These are phyloP conservation scores for Tribolium freemani DNA, from an alignment of 2,888 invertebrate species.

Conservation along the genomic window DNA sequence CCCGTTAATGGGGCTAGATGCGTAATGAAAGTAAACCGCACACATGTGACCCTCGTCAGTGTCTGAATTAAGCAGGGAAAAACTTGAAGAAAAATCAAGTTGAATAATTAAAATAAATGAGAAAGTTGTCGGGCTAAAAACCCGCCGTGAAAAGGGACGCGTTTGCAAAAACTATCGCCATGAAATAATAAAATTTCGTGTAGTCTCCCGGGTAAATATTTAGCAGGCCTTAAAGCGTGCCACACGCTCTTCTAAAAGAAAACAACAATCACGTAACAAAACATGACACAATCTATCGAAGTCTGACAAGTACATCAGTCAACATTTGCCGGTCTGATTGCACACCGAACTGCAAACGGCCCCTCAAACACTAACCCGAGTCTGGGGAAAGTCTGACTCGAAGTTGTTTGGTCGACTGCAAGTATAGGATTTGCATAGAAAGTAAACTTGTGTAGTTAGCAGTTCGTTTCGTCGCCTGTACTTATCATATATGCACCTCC, in stretches of 20 bases:
- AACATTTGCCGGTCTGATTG: slow-evolving; percentile 67
- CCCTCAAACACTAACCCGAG: neutral
- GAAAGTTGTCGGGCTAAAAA: slow-evolving; percentile 33
- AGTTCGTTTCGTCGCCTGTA: slow-evolving; percentile 34
- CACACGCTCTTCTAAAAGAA: slow-evolving; percentile 61
- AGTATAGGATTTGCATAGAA: slow-evolving; percentile 40
- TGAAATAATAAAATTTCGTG: slow-evolving; percentile 26
- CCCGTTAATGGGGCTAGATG: too few species aligned
- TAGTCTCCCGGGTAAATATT: slow-evolving; percentile 22
- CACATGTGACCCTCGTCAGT: slow-evolving; percentile 36
- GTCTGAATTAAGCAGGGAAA: slow-evolving; percentile 35
- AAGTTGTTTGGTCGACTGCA: slow-evolving; percentile 27
- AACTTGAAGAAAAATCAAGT: slow-evolving; percentile 42
- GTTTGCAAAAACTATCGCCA: slow-evolving; percentile 31
- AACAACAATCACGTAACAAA: slow-evolving; percentile 62
- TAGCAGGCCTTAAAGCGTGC: slow-evolving; percentile 53
- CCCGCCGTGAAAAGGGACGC: slow-evolving; percentile 21
- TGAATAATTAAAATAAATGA: slow-evolving; percentile 41
- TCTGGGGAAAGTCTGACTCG: neutral
- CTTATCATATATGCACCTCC: slow-evolving; percentile 46
- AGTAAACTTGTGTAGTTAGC: slow-evolving; percentile 32
- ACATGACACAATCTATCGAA: slow-evolving; percentile 63
- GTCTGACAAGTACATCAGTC: slow-evolving; percentile 68
- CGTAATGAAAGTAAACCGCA: neutral
- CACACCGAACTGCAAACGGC: slow-evolving; percentile 46